These are phyloP conservation scores for Rotaria macrura DNA, from an alignment of 2,888 invertebrate species.

Conservation along the genomic window DNA sequence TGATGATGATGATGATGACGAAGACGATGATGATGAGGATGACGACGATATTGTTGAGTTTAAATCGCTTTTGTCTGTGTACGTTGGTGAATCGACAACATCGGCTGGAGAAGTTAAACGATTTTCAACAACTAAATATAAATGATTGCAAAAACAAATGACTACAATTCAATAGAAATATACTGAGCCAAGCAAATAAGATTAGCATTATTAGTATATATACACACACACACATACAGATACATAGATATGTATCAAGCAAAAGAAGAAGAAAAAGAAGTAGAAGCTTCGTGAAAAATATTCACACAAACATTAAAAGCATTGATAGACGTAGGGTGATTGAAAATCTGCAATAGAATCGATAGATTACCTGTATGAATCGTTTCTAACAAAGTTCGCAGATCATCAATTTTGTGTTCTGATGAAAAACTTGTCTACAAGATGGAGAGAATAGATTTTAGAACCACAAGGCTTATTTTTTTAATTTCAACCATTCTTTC, in stretches of 20 bases:
- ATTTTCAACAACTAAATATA: constrained; percentile 2
- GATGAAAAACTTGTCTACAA: constrained; percentile 19
- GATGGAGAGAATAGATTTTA: neutral
- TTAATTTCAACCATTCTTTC: neutral
- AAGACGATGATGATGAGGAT: neutral
- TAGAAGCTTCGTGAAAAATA: neutral
- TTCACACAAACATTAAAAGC: neutral
- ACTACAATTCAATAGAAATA: neutral
- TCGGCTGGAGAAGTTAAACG: neutral
- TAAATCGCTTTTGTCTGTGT: neutral
- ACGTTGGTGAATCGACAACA: neutral
- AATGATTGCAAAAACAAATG: neutral
- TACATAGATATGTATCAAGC: neutral
- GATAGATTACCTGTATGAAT: constrained; percentile 14
- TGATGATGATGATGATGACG: neutral
- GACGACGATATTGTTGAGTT: neutral
- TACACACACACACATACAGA: neutral
- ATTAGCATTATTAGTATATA: neutral
- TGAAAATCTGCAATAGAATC: neutral
- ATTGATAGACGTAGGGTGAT: neutral
- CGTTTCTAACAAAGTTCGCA: neutral
- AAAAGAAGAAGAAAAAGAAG: neutral
- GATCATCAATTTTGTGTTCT: neutral
- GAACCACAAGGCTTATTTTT: neutral
- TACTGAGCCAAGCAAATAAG: neutral